These are phyloP conservation scores for Hybognathus amarus DNA, from an alignment of 2,797 vertebrate species.

Conservation along the genomic window DNA sequence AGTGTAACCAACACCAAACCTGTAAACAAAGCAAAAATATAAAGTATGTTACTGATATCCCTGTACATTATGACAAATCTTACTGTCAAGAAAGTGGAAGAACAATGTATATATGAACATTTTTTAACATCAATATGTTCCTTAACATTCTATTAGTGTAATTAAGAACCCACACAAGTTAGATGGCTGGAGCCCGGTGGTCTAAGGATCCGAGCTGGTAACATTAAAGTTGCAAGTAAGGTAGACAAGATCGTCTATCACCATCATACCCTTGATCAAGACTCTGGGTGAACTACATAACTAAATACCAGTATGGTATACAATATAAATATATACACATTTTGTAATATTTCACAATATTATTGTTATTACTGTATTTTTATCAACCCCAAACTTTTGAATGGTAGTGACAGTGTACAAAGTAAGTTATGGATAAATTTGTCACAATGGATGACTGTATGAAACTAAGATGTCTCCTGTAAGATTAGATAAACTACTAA, in stretches of 20 bases:
- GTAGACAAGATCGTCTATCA: slow-evolving; percentile 14
- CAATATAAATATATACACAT: too few relatives aligned
- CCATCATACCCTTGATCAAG: slow-evolving; percentile 21
- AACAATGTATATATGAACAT: too few relatives aligned
- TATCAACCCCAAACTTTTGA: neutral
- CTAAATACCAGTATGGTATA: neutral
- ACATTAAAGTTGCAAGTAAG: slow-evolving; percentile 35
- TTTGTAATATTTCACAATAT: neutral
- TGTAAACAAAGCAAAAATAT: neutral
- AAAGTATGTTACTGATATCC: neutral
- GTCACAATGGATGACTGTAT: neutral
- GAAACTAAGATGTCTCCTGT: slow-evolving; percentile 4
- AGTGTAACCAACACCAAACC: neutral
- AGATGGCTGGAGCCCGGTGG: slow-evolving; percentile 9
- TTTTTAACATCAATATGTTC: slow-evolving; percentile 29
- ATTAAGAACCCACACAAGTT: slow-evolving; percentile 18
- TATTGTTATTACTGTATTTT: neutral
- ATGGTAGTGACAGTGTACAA: neutral
- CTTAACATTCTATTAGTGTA: slow-evolving; percentile 23
- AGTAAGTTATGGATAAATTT: neutral
- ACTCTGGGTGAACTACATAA: neutral
- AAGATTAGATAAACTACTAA: neutral
- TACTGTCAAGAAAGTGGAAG: neutral
- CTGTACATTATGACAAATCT: neutral
- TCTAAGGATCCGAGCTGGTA: slow-evolving; percentile 33